Evolutionary conservation across 2,113 vertebrate genomes (phyloP), one percentile per base, ranked within the genome.

Genomic region (Nibea coibor): DNA sequence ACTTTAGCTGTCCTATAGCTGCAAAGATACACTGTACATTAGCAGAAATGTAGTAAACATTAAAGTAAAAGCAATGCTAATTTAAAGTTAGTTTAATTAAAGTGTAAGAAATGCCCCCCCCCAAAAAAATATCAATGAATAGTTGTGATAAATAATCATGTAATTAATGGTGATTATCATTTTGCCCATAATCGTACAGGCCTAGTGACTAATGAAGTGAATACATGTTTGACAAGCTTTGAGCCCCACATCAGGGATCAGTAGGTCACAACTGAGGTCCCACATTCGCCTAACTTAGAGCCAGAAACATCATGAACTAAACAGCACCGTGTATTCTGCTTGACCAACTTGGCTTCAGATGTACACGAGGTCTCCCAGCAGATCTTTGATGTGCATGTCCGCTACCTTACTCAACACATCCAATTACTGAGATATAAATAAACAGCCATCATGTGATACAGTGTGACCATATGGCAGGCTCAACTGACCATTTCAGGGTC

Each of bases 381-480:
- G 50, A 75, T 87, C 63, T 64, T 85, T 82, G 64, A 87, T 74
- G 70, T 86, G 48, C 69, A 63, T 11, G 64, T 48, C 76, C 53
- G 62, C 72, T 75, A 73, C 82, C 75, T 84, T 89, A 90, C 83
- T 51, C 43, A 80, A 75, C 47, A 66, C 73, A 87, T 80, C 35
- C 69, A 84, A 82, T 82, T 89, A 82, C 80, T 69, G 73, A 74
- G 83, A 81, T 89, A 92, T 88, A 91, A 89, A 92, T 92, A 92
- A 80, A 88, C 85, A 75, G 54, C 56, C 69, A 88, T 62, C 86
- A 88, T 90, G 85, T 87, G 84, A 88, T 79, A 80, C 35, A 61
- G 62, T 80, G 72, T 73, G 75, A 72, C 85, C 88, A 89, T 93
- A 84, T 89, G 87, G 84, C 77, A 74, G 62, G 72, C 80, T 89